Base-by-base conservation (phyloP, 2,113 vertebrate species). In the Centropristis striata region DNA sequence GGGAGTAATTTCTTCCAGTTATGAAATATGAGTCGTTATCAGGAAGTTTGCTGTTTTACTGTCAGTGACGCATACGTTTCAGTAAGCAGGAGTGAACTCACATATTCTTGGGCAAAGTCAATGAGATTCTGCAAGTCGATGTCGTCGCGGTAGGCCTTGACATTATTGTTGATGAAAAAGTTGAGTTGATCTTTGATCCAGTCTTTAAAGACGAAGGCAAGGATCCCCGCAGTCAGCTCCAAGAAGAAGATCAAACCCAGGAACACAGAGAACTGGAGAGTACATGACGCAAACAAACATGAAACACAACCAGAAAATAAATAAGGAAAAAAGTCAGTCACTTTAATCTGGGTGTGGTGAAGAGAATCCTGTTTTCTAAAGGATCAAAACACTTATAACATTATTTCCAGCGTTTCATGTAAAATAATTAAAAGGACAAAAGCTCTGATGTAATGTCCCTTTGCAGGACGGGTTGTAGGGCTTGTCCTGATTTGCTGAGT, bases 141-240 rank as follows among this genome's bases (percentile, higher is more conserved):
- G 92, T 98, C 97, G 23, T 97, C 97, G 1, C 97, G 94, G 91
- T 98, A 97, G 51, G 97, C 96, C 92, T 97, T 97, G 90, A 97
- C 95, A 8, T 97, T 98, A 81, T 96, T 98, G 91, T 97, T 96
- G 92, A 98, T 97, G 91, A 98, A 98, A 87, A 97, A 94, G 90
- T 98, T 98, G 51, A 98, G 96, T 92, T 98, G 97, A 92, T 98
- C 97, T 93, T 97, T 97, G 93, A 98, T 97, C 97, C 97, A 97
- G 90, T 97, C 97, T 81, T 98, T 98, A 86, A 98, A 98, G 71
- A 97, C 96, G 1, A 97, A 98, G 85, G 97, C 96, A 28, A 98
- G 93, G 90, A 98, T 96, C 71, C 97, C 97, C 1, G 97, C 95
- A 0, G 97, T 96, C 81, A 98, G 93, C 93, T 97, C 97, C 94